Evolutionary conservation across 2,888 invertebrate species (phyloP), one percentile per base, ranked within the genome.

Genomic region (Lathronympha strigana): DNA sequence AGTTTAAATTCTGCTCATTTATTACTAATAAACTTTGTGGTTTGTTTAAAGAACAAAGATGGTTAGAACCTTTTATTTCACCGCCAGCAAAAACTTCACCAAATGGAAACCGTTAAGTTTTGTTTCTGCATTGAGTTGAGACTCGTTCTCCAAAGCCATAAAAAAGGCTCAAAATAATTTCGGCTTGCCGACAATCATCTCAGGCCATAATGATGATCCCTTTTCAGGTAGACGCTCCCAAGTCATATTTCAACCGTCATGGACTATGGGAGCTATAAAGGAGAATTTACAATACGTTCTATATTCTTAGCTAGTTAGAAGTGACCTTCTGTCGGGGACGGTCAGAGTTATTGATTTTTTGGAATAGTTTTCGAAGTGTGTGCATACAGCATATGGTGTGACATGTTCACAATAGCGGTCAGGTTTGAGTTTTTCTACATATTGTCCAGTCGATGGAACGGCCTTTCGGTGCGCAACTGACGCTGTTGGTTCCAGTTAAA

Each of bases 181-280:
- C 76, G 84, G 82, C 79, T 82, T 76, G 87, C 90, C 90, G 90
- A 90, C 92, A 89, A 87, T 90, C 88, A 90, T 87, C 78, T 79
- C 76, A 73, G 76, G 74, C 79, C 80, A 86, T 91, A 89, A 90
- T 89, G 88, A 90, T 80, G 85, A 86, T 82, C 90, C 90, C 84
- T 85, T 86, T 85, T 82, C 91, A 92, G 92, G 92, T 92, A 92
- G 88, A 87, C 77, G 83, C 84, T 84, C 86, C 86, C 80, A 86
- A 90, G 87, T 87, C 84, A 88, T 92, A 91, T 90, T 89, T 90
- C 86, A 91, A 87, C 86, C 84, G 90, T 84, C 90, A 87, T 76
- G 85, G 85, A 83, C 79, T 77, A 78, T 85, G 79, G 88, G 82
- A 85, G 86, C 87, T 82, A 88, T 90, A 88, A 90, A 90, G 83